Evolutionary conservation across 2,113 vertebrate genomes (phyloP).

Genomic region (Opisthocomus hoazin): DNA sequence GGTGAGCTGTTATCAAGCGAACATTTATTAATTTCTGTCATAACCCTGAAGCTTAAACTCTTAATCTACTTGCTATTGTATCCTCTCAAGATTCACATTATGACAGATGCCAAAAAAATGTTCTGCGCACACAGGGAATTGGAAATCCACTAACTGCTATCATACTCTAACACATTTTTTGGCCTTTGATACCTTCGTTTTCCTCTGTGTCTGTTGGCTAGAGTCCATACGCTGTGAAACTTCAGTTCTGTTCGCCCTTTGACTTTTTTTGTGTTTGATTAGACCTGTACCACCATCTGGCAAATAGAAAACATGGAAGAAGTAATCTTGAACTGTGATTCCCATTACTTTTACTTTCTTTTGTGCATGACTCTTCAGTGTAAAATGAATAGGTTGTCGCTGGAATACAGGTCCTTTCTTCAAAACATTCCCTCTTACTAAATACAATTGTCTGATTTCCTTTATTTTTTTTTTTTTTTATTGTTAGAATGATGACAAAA

Average conservation of each 20-base stretch:
- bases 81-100: neutral
- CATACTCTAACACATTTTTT: neutral
- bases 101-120: rapidly evolving
- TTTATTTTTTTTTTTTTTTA: too few relatives aligned
- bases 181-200: neutral
- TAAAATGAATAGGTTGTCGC: neutral
- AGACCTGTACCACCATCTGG: neutral
- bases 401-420: neutral
- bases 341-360: neutral
- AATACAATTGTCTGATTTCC: neutral
- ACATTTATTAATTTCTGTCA: neutral
- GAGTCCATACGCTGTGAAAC: neutral
- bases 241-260: neutral
- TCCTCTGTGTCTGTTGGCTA: neutral
- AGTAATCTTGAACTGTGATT: neutral
- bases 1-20: neutral
- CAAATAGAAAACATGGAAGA: neutral
- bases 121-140: neutral
- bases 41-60: neutral
- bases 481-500: neutral
- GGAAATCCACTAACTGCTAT: neutral
- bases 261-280: neutral
- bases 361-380: neutral
- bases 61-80: neutral
- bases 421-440: neutral